Percentiles rank a stretch among this genome's conserved stretches.
Evolutionary conservation across 2,888 invertebrate genomes (phyloP).

Genomic region (Sarcophaga rosellei): DNA sequence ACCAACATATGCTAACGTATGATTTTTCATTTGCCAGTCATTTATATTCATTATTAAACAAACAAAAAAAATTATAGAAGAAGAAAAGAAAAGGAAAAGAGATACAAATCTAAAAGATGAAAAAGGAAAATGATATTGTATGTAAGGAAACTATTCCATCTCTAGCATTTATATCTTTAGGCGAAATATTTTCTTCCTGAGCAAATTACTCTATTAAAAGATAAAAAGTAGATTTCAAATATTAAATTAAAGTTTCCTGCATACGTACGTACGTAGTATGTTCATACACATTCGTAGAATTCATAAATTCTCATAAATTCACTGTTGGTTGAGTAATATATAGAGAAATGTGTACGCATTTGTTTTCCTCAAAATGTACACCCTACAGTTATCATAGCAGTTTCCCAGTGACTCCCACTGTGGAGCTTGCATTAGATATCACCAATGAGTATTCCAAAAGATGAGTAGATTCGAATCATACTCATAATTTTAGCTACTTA

Average conservation of each 20-base stretch:
- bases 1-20: slow-evolving; percentile 40
- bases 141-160: not conserved
- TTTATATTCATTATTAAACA: slow-evolving; percentile 53
- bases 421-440: too few species aligned
- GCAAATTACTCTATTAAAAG: slow-evolving; percentile 64
- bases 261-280: not conserved
- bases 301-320: not conserved
- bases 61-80: not conserved
- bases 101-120: slow-evolving; percentile 12
- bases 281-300: not conserved
- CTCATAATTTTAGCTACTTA: too few species aligned
- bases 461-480: too few species aligned
- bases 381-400: slow-evolving; percentile 3
- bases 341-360: not conserved
- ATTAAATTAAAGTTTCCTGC: slow-evolving; percentile 52
- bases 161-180: slow-evolving; percentile 46
- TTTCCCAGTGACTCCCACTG: too few species aligned
- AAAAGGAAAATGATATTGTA: not conserved
- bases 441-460: too few species aligned
- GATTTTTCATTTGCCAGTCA: slow-evolving; percentile 42
- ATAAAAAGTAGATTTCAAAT: slow-evolving; percentile 52
- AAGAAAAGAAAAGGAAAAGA: slow-evolving; percentile 13
- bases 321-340: not conserved
- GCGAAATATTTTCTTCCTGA: slow-evolving; percentile 47
- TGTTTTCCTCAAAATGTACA: not conserved